Evolutionary conservation across 2,797 vertebrate genomes (phyloP).

Genomic region (Acridotheres tristis): DNA sequence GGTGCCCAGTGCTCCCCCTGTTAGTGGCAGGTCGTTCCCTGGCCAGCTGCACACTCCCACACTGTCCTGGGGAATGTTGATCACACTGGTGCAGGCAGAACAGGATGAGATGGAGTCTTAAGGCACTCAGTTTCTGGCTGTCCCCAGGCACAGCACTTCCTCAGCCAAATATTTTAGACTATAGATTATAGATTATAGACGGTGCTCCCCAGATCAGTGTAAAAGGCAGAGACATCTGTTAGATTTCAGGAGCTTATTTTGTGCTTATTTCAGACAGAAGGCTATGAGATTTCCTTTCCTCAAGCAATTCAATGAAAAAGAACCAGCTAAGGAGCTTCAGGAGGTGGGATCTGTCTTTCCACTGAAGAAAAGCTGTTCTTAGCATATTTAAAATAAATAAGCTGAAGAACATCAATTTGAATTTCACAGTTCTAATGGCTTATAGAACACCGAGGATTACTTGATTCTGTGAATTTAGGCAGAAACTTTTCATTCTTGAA

Average conservation of each 20-base stretch:
- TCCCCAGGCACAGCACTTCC: neutral
- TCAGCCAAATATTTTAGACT: neutral
- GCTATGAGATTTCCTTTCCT: neutral
- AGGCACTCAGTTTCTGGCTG: neutral
- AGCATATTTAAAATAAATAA: neutral
- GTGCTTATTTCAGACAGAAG: neutral
- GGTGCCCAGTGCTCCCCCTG: neutral
- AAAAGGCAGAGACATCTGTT: neutral
- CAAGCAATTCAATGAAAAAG: neutral
- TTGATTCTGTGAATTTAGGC: neutral
- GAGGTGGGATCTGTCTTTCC: neutral
- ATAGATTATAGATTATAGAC: neutral
- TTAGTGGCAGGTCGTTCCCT: neutral
- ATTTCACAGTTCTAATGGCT: neutral
- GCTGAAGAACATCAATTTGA: neutral
- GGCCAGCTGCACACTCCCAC: neutral
- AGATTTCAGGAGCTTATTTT: neutral
- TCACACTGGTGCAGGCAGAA: neutral
- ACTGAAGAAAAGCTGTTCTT: neutral
- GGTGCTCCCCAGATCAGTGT: neutral
- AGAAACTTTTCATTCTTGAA: neutral
- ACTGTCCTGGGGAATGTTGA: neutral
- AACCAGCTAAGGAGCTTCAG: neutral
- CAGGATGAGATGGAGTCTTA: neutral
- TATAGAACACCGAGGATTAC: neutral